phyloP scores from a whole-genome alignment of 2,113 vertebrate species.

The Pteruthius melanotis region DNA sequence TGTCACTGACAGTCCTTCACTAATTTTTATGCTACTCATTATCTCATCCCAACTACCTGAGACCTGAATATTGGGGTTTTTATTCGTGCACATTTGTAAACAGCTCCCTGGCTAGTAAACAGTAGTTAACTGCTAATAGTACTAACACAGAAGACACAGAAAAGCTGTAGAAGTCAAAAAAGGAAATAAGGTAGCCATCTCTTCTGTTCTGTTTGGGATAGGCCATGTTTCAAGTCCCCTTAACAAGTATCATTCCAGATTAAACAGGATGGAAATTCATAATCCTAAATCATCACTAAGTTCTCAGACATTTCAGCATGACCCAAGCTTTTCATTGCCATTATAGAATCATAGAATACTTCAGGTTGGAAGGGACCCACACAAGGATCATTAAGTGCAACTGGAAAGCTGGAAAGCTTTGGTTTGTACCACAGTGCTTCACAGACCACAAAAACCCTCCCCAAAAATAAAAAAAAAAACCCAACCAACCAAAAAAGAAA shows the following conservation, averaged over 20 bases:
- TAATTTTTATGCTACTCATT: neutral
- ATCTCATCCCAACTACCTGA: neutral
- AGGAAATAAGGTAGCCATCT: rapidly evolving
- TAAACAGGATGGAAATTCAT: neutral
- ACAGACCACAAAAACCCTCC: neutral
- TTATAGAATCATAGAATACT: neutral
- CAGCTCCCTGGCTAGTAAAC: neutral
- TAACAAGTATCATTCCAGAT: neutral
- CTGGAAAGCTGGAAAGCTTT: neutral
- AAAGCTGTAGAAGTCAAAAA: neutral
- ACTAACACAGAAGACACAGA: neutral
- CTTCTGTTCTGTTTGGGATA: neutral
- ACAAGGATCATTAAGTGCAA: neutral
- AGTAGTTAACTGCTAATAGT: neutral
- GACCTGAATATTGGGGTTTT: neutral
- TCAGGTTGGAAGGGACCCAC: neutral
- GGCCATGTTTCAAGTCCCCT: neutral
- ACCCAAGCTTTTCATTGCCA: neutral
- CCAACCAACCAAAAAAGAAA: no score
- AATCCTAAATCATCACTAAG: neutral
- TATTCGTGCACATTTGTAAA: neutral
- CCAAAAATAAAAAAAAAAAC: no score
- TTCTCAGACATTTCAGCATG: neutral
- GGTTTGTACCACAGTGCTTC: neutral
- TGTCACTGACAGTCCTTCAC: neutral